A percentile compares a stretch with the other conserved stretches of the same genome.
Evolutionary conservation across 1,140 invertebrate species (phyloP).

Genomic region (Nephotettix cincticeps): DNA sequence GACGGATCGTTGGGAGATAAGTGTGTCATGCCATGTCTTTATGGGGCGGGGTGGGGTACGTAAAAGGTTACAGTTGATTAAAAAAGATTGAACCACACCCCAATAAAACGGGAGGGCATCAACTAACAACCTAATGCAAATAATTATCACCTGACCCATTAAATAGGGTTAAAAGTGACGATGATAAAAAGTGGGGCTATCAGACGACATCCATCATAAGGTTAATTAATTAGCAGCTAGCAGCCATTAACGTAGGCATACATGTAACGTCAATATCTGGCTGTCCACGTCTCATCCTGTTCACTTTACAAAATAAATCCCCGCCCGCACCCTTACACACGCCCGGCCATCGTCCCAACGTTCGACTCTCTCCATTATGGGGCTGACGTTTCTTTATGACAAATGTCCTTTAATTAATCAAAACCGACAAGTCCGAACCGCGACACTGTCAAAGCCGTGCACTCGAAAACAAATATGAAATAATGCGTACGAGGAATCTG

Average conservation of each 20-base stretch:
- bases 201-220: constrained; percentile 5
- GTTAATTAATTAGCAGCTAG: constrained; percentile 15
- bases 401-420: too few species aligned
- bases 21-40: constrained; percentile 11
- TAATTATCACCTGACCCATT: constrained; percentile 13
- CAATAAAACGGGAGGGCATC: constrained; percentile 14
- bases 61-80: constrained; percentile 24
- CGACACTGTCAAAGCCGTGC: too few species aligned
- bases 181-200: background rate
- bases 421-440: too few species aligned
- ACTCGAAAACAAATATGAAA: too few species aligned
- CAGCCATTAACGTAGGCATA: background rate
- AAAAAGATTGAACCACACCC: constrained; percentile 23
- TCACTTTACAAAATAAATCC: background rate
- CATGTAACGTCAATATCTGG: background rate
- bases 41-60: background rate
- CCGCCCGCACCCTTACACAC: background rate
- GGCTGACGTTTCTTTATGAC: too few species aligned
- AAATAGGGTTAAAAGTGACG: constrained; percentile 8
- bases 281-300: background rate
- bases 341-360: background rate
- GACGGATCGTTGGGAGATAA: background rate
- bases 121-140: constrained; percentile 15
- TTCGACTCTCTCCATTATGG: background rate
- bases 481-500: too few species aligned